phyloP scores from a whole-genome alignment of 2,888 invertebrate genomes.

The Lymantria dispar region DNA sequence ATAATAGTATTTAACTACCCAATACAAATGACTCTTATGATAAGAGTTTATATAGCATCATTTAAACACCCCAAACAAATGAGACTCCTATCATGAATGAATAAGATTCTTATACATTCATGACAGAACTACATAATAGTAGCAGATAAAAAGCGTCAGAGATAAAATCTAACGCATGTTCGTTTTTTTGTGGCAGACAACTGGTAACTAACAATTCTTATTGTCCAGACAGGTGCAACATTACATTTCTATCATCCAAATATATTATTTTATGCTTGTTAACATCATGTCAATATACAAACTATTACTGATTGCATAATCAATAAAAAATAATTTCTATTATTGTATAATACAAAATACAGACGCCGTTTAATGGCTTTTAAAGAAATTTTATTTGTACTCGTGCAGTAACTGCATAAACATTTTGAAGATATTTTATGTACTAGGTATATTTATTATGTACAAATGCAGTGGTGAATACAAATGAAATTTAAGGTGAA shows the following conservation, averaged over 20 bases:
- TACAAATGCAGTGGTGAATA: constrained; percentile 32
- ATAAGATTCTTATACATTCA: constrained; percentile 2
- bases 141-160: not conserved
- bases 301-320: not conserved
- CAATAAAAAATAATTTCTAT: constrained; percentile 10
- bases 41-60: too few relatives aligned
- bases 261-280: constrained; percentile 7
- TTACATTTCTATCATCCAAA: constrained; percentile 29
- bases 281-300: not conserved
- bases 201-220: constrained; percentile 69
- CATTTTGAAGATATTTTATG: constrained; percentile 27
- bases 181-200: constrained; percentile 42
- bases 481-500: constrained; percentile 49
- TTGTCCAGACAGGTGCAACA: constrained; percentile 54
- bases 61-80: constrained; percentile 16
- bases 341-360: constrained; percentile 19
- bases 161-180: constrained; percentile 38
- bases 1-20: constrained; percentile 11
- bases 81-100: constrained; percentile 3
- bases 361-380: constrained; percentile 25
- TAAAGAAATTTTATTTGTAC: constrained; percentile 32
- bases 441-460: constrained; percentile 35
- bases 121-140: not conserved
- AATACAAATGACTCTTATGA: constrained; percentile 4
- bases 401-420: constrained; percentile 29